phyloP scores from a whole-genome alignment of 2,888 invertebrate genomes.

The Ophion costatus region DNA sequence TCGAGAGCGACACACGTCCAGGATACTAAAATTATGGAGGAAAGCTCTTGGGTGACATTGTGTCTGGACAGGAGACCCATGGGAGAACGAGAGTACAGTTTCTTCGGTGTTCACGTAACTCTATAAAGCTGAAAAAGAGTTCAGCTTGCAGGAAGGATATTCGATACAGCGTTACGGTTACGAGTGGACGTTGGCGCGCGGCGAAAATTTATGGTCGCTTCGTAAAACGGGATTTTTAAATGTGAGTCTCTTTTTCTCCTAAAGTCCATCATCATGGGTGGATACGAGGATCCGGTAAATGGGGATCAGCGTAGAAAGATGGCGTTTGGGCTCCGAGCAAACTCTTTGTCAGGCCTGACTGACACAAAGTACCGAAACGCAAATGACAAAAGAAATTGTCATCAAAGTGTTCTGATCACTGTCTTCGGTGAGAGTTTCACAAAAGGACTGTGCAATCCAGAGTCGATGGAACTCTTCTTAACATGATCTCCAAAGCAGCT shows the following conservation, averaged over 20 bases:
- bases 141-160: conserved; percentile 21
- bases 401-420: not conserved
- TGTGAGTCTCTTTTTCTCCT: not conserved
- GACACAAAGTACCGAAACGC: not conserved
- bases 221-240: conserved; percentile 3
- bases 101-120: conserved; percentile 8
- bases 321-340: not conserved
- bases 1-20: conserved; percentile 33
- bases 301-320: not conserved
- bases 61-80: conserved; percentile 53
- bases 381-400: not conserved
- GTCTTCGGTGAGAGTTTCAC: too few relatives aligned
- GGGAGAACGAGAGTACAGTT: conserved; percentile 23
- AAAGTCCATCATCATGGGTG: not conserved
- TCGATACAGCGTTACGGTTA: not conserved
- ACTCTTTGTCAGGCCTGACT: not conserved
- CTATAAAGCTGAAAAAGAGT: conserved; percentile 42
- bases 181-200: not conserved
- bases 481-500: too few relatives aligned
- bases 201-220: conserved; percentile 17
- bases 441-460: too few relatives aligned
- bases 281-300: not conserved
- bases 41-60: conserved; percentile 59
- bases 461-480: too few relatives aligned
- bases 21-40: conserved; percentile 47